Conservation (phyloP, 2,888 invertebrate genomes). For the Andrena bucephala region DNA sequence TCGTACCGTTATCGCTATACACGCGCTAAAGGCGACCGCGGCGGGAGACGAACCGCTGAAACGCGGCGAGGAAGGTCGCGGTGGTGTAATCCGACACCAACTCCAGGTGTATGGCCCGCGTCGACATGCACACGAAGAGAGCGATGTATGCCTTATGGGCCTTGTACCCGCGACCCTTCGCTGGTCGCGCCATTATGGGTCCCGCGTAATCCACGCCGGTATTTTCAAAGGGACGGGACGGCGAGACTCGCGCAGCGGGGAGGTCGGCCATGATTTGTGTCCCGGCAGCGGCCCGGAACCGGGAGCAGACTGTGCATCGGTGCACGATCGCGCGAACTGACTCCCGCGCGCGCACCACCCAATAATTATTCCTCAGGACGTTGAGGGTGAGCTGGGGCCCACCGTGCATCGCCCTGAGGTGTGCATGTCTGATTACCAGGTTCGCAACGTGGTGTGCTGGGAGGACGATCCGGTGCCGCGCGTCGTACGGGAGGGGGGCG, state of each 20-base stretch:
- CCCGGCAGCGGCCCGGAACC: no score
- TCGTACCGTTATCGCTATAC: conserved; percentile 48
- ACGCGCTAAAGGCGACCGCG: conserved; percentile 37
- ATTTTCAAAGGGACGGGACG: background rate
- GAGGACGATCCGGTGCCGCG: no score
- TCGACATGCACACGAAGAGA: background rate
- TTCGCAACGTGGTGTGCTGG: no score
- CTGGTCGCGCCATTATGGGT: background rate
- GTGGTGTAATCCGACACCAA: conserved; percentile 28
- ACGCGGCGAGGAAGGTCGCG: conserved; percentile 41
- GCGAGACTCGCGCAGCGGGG: conserved; percentile 29
- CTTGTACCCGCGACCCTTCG: conserved; percentile 1
- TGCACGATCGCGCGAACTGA: no score
- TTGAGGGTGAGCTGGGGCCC: no score
- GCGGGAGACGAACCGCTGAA: conserved; percentile 36
- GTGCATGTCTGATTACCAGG: no score
- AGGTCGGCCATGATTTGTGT: conserved; percentile 36
- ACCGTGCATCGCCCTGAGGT: no score
- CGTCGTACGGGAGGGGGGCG: no score
- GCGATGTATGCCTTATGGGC: conserved; percentile 1
- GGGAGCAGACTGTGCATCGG: no score
- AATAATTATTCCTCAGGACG: no score
- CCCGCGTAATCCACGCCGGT: conserved; percentile 46
- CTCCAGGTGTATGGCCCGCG: conserved; percentile 20
- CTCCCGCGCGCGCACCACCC: no score